A percentile compares a stretch with the other conserved stretches of the same genome.
Conservation (phyloP, 1,140 invertebrate species). For the Thaumetopoea pityocampa region DNA sequence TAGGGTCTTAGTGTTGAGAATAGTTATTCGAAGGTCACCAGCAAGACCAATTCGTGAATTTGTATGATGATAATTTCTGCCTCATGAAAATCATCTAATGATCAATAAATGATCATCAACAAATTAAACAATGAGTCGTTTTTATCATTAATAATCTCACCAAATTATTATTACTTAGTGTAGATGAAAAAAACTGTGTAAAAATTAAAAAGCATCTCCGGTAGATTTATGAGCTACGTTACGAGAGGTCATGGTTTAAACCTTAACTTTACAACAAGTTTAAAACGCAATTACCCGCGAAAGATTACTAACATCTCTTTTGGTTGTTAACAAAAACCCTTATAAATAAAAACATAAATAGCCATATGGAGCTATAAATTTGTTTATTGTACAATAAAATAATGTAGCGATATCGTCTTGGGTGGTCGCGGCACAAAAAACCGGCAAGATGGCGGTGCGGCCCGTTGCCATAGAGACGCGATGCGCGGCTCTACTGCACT, state of each 20-base stretch:
- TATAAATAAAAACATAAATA: constrained; percentile 74
- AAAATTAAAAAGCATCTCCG: neutral
- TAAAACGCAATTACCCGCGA: constrained; percentile 35
- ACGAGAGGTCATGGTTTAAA: constrained; percentile 12
- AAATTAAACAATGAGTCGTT: too few relatives aligned
- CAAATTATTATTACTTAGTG: too few relatives aligned
- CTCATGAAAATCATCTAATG: too few relatives aligned
- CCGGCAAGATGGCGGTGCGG: constrained; percentile 44
- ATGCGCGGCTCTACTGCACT: constrained; percentile 22
- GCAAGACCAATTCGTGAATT: too few relatives aligned
- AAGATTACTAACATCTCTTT: constrained; percentile 47
- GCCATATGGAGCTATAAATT: constrained; percentile 72
- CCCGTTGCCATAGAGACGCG: constrained; percentile 46
- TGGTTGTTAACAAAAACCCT: constrained; percentile 50
- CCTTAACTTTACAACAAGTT: constrained; percentile 15
- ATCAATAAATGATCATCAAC: too few relatives aligned
- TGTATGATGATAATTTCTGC: too few relatives aligned
- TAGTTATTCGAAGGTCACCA: too few relatives aligned
- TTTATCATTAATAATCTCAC: too few relatives aligned
- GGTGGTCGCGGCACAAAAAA: constrained; percentile 66
- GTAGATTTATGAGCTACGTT: neutral
- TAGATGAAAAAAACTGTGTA: too few relatives aligned
- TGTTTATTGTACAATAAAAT: constrained; percentile 75
- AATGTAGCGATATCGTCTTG: constrained; percentile 61
- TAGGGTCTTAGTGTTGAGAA: too few relatives aligned